These are phyloP conservation scores for Macropodus opercularis DNA, from an alignment of 2,797 vertebrate species.

Conservation along the genomic window DNA sequence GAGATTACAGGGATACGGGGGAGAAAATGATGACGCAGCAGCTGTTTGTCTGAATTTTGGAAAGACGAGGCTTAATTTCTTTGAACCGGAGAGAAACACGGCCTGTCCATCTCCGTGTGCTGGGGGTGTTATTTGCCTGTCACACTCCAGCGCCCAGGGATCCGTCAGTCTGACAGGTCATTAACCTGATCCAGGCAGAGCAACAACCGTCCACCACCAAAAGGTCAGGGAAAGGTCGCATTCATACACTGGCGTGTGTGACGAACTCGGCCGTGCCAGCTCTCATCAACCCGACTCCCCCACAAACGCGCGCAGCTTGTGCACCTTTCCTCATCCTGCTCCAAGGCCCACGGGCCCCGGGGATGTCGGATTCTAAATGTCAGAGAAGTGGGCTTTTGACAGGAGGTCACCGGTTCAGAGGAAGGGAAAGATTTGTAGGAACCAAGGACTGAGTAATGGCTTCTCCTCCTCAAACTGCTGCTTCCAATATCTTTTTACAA, in stretches of 20 bases:
- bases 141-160: conserved; percentile 26
- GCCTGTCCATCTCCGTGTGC: neutral
- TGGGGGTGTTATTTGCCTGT: conserved; percentile 13
- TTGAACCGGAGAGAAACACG: neutral
- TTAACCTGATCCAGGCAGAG: conserved; percentile 49
- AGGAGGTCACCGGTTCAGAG: conserved; percentile 13
- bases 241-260: conserved; percentile 28
- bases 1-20: neutral
- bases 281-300: neutral
- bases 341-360: neutral
- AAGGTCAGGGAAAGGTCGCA: conserved; percentile 62
- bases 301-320: neutral
- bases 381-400: conserved; percentile 9
- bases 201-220: conserved; percentile 16
- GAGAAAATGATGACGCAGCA: neutral
- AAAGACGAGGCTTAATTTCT: neutral
- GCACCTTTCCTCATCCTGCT: neutral
- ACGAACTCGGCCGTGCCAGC: neutral
- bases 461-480: neutral
- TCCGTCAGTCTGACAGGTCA: conserved; percentile 63
- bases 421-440: neutral
- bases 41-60: neutral
- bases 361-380: conserved; percentile 8
- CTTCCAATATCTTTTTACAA: neutral
- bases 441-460: neutral